phyloP scores from a whole-genome alignment of 2,797 vertebrate species.

The Sciaenops ocellatus region DNA sequence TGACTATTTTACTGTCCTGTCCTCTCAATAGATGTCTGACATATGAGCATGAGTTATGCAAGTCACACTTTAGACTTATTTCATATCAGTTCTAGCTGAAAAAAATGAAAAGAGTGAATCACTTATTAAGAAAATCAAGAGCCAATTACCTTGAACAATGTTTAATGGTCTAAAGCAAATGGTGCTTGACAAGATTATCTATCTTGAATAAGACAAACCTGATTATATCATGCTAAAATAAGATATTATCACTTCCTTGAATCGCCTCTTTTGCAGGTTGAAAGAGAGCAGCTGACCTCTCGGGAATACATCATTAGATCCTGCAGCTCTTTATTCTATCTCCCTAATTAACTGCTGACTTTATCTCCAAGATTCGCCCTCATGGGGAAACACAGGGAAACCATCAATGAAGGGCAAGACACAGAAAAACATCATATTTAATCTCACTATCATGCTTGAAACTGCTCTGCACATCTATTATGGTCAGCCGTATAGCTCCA shows the following conservation, averaged over 20 bases:
- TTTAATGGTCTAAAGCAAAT: not conserved
- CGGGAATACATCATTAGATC: conserved; percentile 14
- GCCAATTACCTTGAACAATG: not conserved
- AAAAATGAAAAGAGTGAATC: not conserved
- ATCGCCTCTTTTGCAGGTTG: not conserved
- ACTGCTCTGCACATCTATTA: not conserved
- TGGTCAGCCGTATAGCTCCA: not conserved
- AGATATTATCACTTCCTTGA: not conserved
- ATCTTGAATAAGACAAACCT: not conserved
- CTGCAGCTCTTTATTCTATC: conserved; percentile 15
- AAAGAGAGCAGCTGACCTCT: not conserved
- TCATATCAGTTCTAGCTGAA: not conserved
- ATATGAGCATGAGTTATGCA: not conserved
- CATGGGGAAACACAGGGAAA: not conserved
- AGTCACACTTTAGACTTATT: not conserved
- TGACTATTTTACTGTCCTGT: not conserved
- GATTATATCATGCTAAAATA: not conserved
- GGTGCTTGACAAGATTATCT: not conserved
- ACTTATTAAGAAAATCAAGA: not conserved
- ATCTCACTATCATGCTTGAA: not conserved
- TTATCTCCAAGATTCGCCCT: not conserved
- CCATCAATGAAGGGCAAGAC: not conserved
- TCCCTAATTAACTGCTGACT: conserved; percentile 25
- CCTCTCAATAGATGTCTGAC: not conserved
- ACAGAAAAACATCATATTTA: not conserved